Percentiles rank a stretch among this genome's conserved stretches.
Evolutionary conservation across 1,140 invertebrate genomes (phyloP).

Genomic region (Drosophila lacertosa): DNA sequence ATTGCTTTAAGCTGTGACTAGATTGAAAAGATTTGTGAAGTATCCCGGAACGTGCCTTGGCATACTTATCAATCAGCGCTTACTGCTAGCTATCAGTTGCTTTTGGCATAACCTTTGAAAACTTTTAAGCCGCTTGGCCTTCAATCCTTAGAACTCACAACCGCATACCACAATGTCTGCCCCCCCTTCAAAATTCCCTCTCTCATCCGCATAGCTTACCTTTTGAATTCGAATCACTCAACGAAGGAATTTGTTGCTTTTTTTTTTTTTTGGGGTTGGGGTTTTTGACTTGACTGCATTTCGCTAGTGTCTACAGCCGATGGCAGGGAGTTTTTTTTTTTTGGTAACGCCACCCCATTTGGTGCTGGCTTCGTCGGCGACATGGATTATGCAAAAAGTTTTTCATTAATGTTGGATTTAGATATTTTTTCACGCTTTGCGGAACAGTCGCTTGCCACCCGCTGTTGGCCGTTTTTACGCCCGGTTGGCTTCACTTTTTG

Average conservation of each 20-base stretch:
- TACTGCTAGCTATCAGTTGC: background rate
- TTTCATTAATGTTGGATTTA: slow-evolving; percentile 83
- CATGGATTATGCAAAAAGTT: slow-evolving; percentile 82
- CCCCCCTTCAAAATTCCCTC: too few species aligned
- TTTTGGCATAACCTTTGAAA: slow-evolving; percentile 59
- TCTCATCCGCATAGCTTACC: slow-evolving; percentile 12
- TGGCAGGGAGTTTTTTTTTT: slow-evolving; percentile 54
- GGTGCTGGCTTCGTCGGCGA: slow-evolving; percentile 22
- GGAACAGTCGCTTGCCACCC: slow-evolving; percentile 24
- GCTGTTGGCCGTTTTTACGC: slow-evolving; percentile 52
- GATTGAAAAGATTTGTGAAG: too few species aligned
- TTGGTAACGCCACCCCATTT: background rate
- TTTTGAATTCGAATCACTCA: slow-evolving; percentile 67
- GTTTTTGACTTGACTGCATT: slow-evolving; percentile 62
- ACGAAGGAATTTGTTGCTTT: slow-evolving; percentile 5
- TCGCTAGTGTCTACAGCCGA: slow-evolving; percentile 42
- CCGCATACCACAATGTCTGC: slow-evolving; percentile 26
- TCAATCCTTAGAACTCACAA: slow-evolving; percentile 48
- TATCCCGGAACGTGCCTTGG: background rate
- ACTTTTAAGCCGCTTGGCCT: slow-evolving; percentile 74
- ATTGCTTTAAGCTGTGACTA: too few species aligned
- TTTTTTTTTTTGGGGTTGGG: slow-evolving; percentile 24
- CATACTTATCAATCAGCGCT: slow-evolving; percentile 13
- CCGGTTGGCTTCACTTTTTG: slow-evolving; percentile 56
- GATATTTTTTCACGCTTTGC: slow-evolving; percentile 77